A percentile compares a stretch with the other conserved stretches of the same genome.
Evolutionary conservation across 1,140 invertebrate species (phyloP).

Genomic region (Calosoma granatense): DNA sequence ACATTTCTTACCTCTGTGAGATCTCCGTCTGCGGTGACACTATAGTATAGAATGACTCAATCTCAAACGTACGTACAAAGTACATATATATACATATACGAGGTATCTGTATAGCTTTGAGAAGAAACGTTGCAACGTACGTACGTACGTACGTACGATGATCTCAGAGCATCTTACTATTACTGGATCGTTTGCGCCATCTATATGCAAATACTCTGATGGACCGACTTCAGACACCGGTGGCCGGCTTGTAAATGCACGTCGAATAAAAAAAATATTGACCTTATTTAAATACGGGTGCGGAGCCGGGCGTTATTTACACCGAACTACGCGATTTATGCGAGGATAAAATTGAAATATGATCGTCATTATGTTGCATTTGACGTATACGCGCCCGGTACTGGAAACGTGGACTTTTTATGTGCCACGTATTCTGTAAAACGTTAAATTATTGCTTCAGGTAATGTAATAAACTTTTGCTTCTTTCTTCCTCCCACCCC

Average conservation of each 20-base stretch:
- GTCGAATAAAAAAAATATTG: constrained; percentile 7
- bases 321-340: background rate
- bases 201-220: background rate
- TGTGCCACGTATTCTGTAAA: background rate
- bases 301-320: background rate
- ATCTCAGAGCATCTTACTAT: no score
- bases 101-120: no score
- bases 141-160: no score
- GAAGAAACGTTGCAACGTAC: no score
- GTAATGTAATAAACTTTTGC: constrained; percentile 6
- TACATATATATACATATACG: no score
- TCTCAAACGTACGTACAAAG: no score
- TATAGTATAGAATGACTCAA: no score
- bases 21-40: no score
- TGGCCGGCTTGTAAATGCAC: background rate
- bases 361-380: constrained; percentile 9
- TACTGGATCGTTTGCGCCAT: background rate
- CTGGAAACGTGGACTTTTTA: constrained; percentile 1
- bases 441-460: background rate
- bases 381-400: background rate
- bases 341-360: constrained; percentile 8
- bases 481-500: no score
- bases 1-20: no score
- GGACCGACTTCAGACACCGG: background rate
- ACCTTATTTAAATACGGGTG: constrained; percentile 4